Evolutionary conservation across 2,113 vertebrate genomes (phyloP).

Genomic region (Isichthys henryi): DNA sequence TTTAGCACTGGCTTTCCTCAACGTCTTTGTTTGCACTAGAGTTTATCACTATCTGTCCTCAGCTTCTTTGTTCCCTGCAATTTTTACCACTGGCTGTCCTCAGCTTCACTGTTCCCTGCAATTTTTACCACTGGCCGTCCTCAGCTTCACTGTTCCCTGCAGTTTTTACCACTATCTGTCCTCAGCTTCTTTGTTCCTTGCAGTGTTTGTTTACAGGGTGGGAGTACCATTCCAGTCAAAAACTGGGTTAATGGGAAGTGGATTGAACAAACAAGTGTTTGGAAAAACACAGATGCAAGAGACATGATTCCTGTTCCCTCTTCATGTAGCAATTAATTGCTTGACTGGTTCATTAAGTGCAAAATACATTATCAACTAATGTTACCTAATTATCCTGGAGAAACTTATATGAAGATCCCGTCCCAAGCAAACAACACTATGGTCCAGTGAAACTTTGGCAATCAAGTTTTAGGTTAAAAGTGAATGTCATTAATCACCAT

Average conservation of each 20-base stretch:
- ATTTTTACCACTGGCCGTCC: not conserved
- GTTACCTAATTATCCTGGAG: not conserved
- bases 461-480: not conserved
- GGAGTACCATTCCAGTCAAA: not conserved
- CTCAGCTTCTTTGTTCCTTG: not conserved
- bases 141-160: not conserved
- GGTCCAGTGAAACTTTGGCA: not conserved
- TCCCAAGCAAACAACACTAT: not conserved
- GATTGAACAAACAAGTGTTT: not conserved
- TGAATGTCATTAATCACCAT: not conserved
- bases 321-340: not conserved
- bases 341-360: not conserved
- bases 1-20: too few species aligned
- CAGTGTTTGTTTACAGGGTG: not conserved
- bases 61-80: not conserved
- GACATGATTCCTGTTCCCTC: not conserved
- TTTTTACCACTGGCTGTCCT: not conserved
- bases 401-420: not conserved
- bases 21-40: too few species aligned
- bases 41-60: not conserved
- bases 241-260: not conserved
- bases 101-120: not conserved
- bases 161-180: not conserved
- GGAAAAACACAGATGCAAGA: not conserved
- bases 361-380: not conserved